A percentile compares a stretch with the other conserved stretches of the same genome.
These are phyloP conservation scores for Rhabdomys dilectus DNA, from an alignment of 2,113 vertebrate genomes.

Conservation along the genomic window DNA sequence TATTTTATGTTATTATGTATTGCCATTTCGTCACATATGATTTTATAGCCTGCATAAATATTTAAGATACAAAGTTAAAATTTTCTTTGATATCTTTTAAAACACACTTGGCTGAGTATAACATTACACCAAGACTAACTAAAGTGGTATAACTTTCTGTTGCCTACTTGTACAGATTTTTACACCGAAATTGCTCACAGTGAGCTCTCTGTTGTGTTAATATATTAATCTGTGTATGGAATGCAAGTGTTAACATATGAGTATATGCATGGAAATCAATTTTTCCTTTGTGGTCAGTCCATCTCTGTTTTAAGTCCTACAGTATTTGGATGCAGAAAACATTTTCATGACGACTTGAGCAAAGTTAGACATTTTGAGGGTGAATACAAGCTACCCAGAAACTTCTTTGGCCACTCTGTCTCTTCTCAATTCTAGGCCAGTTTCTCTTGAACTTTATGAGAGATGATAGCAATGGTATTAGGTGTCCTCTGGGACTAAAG, in stretches of 20 bases:
- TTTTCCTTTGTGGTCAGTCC: background rate
- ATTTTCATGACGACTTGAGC: background rate
- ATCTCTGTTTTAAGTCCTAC: constrained; percentile 8
- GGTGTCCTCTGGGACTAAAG: background rate
- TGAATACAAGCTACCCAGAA: background rate
- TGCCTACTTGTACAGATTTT: background rate
- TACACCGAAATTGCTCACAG: background rate
- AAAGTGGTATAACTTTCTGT: background rate
- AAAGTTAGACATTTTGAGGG: background rate
- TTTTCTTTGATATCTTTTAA: background rate
- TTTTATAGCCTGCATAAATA: background rate
- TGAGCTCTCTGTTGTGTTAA: background rate
- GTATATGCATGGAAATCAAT: background rate
- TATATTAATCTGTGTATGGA: background rate
- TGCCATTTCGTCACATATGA: background rate
- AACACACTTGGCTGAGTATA: background rate
- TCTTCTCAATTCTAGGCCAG: background rate
- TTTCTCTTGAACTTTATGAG: background rate
- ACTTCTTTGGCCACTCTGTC: background rate
- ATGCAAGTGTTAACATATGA: background rate
- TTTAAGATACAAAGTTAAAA: background rate
- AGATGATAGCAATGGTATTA: background rate
- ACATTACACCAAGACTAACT: background rate
- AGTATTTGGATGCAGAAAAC: background rate
- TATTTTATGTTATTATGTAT: background rate